phyloP scores from a whole-genome alignment of 2,113 vertebrate genomes.

The Ailurus styani region DNA sequence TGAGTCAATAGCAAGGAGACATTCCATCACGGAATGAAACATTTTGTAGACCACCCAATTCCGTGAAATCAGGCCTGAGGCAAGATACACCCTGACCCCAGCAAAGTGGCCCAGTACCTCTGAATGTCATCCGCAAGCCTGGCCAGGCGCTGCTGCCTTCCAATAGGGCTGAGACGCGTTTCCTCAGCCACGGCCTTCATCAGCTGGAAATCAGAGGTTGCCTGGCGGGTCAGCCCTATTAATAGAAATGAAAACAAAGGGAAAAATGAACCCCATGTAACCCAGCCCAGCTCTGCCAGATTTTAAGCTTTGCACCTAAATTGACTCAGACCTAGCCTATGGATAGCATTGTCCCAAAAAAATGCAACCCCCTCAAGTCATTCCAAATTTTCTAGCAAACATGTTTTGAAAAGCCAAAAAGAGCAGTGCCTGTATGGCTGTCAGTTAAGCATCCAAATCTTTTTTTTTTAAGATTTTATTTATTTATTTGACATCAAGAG shows the following conservation, averaged over 20 bases:
- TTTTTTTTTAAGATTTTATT: too few species aligned
- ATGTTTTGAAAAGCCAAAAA: neutral
- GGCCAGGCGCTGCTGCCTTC: slow-evolving; percentile 70
- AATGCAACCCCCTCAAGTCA: neutral
- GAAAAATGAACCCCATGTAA: neutral
- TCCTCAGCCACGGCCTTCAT: slow-evolving; percentile 77
- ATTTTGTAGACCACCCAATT: neutral
- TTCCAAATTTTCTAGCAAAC: neutral
- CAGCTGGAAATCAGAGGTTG: slow-evolving; percentile 68
- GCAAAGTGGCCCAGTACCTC: slow-evolving; percentile 58
- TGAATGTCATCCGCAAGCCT: slow-evolving; percentile 74
- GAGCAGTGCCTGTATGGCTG: neutral
- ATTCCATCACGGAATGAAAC: neutral
- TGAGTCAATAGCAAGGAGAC: neutral
- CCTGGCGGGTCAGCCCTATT: slow-evolving; percentile 68
- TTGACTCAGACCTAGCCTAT: neutral
- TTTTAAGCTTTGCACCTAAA: neutral
- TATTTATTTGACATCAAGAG: too few species aligned
- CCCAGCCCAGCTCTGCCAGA: neutral
- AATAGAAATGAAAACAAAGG: neutral
- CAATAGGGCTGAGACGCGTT: slow-evolving; percentile 65
- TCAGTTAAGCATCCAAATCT: neutral
- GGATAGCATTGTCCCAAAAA: neutral
- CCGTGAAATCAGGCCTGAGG: neutral
- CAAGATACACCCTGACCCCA: neutral